These are phyloP conservation scores for Etheostoma cragini DNA, from an alignment of 2,113 vertebrate species.

Conservation along the genomic window DNA sequence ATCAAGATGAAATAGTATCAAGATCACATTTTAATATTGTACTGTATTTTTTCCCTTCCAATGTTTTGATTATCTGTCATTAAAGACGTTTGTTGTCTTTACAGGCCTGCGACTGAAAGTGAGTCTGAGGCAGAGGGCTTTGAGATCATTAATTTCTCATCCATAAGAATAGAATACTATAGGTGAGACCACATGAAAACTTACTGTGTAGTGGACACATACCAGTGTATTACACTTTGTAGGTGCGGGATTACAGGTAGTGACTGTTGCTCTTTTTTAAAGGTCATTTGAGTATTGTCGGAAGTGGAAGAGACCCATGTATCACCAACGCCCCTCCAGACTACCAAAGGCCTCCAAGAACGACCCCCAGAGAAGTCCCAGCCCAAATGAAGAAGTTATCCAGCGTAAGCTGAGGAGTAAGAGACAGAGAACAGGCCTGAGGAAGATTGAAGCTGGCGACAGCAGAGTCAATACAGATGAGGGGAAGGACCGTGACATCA, in stretches of 20 bases:
- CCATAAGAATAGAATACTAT: constrained; percentile 48
- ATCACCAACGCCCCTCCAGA: constrained; percentile 15
- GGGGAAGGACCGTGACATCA: neutral
- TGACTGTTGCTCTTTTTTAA: constrained; percentile 2
- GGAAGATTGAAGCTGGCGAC: neutral
- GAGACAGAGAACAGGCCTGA: neutral
- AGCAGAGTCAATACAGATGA: accelerated
- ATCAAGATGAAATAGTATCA: neutral
- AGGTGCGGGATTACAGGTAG: neutral
- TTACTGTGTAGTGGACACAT: neutral
- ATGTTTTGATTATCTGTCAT: neutral
- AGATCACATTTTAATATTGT: neutral
- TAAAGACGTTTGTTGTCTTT: constrained; percentile 15
- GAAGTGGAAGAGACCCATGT: constrained; percentile 49
- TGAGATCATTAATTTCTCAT: constrained; percentile 4
- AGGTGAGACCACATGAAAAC: constrained; percentile 13
- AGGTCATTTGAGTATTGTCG: constrained; percentile 57
- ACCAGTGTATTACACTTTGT: neutral
- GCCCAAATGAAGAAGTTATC: neutral
- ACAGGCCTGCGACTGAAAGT: constrained; percentile 3
- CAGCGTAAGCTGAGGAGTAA: neutral
- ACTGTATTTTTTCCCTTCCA: neutral
- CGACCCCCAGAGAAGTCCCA: neutral
- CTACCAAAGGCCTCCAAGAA: neutral
- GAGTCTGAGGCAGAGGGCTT: constrained; percentile 15